phyloP scores from a whole-genome alignment of 2,113 vertebrate genomes.

The Sapajus apella region DNA sequence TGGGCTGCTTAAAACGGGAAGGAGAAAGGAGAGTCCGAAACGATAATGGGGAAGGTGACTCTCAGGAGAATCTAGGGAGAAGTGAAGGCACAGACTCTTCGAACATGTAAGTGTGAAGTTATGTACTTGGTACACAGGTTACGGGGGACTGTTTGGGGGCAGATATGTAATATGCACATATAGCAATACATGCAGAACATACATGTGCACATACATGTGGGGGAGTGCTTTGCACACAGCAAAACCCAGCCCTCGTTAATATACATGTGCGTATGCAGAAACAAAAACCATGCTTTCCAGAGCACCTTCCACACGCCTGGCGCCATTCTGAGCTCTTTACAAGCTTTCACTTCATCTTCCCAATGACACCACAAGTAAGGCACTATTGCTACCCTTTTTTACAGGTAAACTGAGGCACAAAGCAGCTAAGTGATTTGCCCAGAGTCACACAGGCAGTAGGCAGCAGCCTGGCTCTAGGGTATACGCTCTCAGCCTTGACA shows the following conservation, averaged over 20 bases:
- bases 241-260: neutral
- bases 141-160: accelerated
- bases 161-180: neutral
- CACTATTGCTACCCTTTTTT: neutral
- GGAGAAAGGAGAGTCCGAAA: neutral
- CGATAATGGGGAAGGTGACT: slow-evolving; percentile 8
- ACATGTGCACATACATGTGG: accelerated
- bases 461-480: neutral
- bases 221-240: neutral
- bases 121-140: accelerated
- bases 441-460: neutral
- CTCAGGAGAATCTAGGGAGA: neutral
- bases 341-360: neutral
- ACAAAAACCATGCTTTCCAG: neutral
- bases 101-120: accelerated
- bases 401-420: neutral
- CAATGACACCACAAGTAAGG: neutral
- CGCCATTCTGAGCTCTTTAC: neutral
- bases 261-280: accelerated
- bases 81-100: neutral
- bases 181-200: neutral
- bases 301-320: neutral
- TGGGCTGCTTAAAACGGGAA: neutral
- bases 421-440: neutral
- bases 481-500: neutral